Base-by-base conservation (phyloP, 2,888 invertebrate genomes). In the Mesoligia furuncula region DNA sequence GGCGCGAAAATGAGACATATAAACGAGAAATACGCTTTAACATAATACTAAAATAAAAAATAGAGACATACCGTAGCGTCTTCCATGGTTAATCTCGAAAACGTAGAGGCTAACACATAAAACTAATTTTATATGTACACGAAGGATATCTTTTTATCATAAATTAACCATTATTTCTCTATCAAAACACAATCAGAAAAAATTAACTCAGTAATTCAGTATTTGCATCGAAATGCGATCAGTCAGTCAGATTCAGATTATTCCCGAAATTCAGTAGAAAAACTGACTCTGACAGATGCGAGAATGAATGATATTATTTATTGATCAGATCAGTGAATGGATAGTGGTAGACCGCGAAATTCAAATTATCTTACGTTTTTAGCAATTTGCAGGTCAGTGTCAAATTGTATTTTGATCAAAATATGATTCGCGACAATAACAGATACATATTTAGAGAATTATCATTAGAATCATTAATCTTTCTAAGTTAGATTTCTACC, bases 51-150 rank as follows among this genome's bases (percentile, higher is more conserved):
- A n/a, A n/a, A n/a, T n/a, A n/a, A n/a, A n/a, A n/a, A n/a, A n/a
- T n/a, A n/a, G n/a, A n/a, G n/a, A n/a, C n/a, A n/a, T 89, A 94
- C 94, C 87, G 93, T 92, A 75, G 90, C 89, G 85, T 94, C 93
- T 80, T 93, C 94, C 95, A 95, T 95, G 45, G n/a, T 84, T 70
- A 57, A 36, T 57, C 51, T 51, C 27, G 27, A 62, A 27, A 68
- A 36, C 15, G 45, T 20, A n/a, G 45, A n/a, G 36, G 71, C 67
- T 69, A 74, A 83, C 64, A 82, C 64, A 70, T 51, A 64, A 64
- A 67, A 42, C 31, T 73, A 72, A 36, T 59, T 67, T 42, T 36
- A 54, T 36, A 27, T 65, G 17, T 8, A 45, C 13, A 48, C 20
- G 15, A 20, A 27, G 42, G 15, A 24, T 17, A 61, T 45, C 39